phyloP scores from a whole-genome alignment of 2,797 vertebrate species.

The Scolopax rusticola region DNA sequence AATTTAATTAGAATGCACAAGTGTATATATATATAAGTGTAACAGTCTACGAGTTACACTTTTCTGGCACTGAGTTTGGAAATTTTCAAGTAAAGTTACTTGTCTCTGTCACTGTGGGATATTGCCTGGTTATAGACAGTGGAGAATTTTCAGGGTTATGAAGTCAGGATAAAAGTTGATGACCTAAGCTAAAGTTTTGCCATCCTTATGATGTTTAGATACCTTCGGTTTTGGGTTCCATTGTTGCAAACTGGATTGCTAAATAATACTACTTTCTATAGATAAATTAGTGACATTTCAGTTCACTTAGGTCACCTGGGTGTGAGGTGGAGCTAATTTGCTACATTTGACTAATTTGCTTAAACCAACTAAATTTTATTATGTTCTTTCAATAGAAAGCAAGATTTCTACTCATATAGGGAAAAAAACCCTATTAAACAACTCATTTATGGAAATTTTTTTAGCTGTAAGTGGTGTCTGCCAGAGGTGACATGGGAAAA shows the following conservation, averaged over 20 bases:
- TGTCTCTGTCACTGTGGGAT: background rate
- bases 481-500: background rate
- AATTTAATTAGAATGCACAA: too few relatives aligned
- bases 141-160: background rate
- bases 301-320: rapidly evolving
- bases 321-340: background rate
- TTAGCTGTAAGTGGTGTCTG: background rate
- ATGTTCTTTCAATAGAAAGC: background rate
- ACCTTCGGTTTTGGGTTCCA: background rate
- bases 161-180: background rate
- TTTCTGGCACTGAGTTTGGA: background rate
- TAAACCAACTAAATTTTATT: background rate
- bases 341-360: background rate
- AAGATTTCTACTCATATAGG: background rate
- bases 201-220: background rate
- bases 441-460: background rate
- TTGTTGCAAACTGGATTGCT: background rate
- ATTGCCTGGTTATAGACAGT: background rate
- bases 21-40: too few relatives aligned
- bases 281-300: background rate
- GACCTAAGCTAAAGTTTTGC: background rate
- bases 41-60: background rate
- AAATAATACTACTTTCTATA: background rate
- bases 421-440: background rate
- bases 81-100: background rate